A percentile compares a stretch with the other conserved stretches of the same genome.
phyloP scores from a whole-genome alignment of 2,888 invertebrate genomes.

The Drosophila bunnanda region DNA sequence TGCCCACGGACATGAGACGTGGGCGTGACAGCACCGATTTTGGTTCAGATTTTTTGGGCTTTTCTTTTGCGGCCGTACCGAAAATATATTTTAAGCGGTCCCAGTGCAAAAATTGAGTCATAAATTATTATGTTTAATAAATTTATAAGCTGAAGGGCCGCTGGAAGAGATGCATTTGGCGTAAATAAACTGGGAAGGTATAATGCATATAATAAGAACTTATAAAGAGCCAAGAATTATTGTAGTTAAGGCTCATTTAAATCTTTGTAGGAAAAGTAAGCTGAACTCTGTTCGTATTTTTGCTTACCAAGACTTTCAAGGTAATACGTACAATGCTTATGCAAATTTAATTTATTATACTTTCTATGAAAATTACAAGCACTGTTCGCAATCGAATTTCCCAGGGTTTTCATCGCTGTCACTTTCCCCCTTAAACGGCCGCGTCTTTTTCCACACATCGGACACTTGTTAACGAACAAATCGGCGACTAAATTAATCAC shows the following conservation, averaged over 20 bases:
- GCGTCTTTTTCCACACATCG: slow-evolving; percentile 40
- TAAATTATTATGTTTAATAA: slow-evolving; percentile 75
- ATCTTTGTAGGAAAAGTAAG: neutral
- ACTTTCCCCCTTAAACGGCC: slow-evolving; percentile 37
- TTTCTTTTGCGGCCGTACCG: slow-evolving; percentile 13
- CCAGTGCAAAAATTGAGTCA: slow-evolving; percentile 73
- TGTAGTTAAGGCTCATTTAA: neutral
- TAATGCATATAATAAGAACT: slow-evolving; percentile 8
- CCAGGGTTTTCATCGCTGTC: slow-evolving; percentile 32
- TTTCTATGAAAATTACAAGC: slow-evolving; percentile 6
- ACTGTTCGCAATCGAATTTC: slow-evolving; percentile 9
- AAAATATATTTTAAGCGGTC: slow-evolving; percentile 22
- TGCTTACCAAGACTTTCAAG: neutral
- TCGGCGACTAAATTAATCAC: slow-evolving; percentile 52
- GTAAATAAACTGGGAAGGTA: neutral
- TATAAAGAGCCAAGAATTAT: slow-evolving; percentile 9
- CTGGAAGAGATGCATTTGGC: slow-evolving; percentile 12
- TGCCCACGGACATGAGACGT: slow-evolving; percentile 51
- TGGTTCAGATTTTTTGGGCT: slow-evolving; percentile 37
- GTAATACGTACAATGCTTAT: neutral
- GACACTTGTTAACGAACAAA: slow-evolving; percentile 54
- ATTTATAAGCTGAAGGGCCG: slow-evolving; percentile 31
- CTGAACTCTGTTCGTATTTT: neutral
- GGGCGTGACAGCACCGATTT: slow-evolving; percentile 69
- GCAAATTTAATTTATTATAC: slow-evolving; percentile 9